Conservation (phyloP, 2,797 vertebrate genomes). For the Molossus molossus region DNA sequence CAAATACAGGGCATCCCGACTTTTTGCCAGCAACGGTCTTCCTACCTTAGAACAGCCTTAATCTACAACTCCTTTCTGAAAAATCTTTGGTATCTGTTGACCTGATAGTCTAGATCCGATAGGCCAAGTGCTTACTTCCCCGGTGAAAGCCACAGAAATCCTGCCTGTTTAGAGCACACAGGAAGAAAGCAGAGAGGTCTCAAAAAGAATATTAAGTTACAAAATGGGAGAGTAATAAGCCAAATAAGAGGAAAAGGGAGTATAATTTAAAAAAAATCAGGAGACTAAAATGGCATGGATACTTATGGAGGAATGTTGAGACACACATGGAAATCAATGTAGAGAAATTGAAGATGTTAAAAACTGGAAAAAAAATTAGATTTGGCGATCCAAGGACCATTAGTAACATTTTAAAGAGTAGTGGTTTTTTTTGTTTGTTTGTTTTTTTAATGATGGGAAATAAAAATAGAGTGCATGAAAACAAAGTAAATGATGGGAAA, state of each 20-base stretch:
- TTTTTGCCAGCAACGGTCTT: not conserved
- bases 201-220: not conserved
- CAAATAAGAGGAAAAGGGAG: not conserved
- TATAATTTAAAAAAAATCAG: not conserved
- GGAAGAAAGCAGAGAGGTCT: not conserved
- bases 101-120: not conserved
- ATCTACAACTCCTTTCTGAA: not conserved
- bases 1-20: not conserved
- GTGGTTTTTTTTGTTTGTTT: not conserved
- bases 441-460: not conserved
- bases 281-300: not conserved
- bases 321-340: not conserved
- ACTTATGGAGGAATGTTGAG: not conserved
- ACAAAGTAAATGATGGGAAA: not conserved
- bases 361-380: not conserved
- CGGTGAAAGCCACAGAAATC: not conserved
- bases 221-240: not conserved
- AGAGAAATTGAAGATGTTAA: slow-evolving; percentile 17
- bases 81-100: not conserved
- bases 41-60: not conserved
- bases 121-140: not conserved
- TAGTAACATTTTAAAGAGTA: not conserved
- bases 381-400: not conserved
- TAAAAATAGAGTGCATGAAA: not conserved
- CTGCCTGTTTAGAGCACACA: not conserved